Base-by-base conservation (phyloP, 2,888 invertebrate genomes). In the Heliconius charithonia region DNA sequence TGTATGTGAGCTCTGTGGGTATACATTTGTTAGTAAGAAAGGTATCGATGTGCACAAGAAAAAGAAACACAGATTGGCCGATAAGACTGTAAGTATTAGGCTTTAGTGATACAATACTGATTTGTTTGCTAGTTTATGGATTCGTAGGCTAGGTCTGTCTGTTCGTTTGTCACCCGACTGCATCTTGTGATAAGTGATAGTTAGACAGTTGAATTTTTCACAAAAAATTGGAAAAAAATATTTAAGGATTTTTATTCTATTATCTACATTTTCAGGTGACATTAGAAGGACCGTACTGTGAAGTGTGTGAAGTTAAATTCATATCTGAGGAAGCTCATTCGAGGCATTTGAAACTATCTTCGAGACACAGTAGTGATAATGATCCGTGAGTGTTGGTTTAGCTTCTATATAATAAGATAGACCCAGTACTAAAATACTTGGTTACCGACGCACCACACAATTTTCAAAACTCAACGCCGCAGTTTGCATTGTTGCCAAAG, bases 31-130 rank as follows among this genome's bases (percentile, higher is more conserved):
- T 37, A 88, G 88, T 75, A 84, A 85, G 78, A 89, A 89, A 79
- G 89, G 89, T 0, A 86, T 89, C 2, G 87, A 88, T 13, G 86
- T 88, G 4, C 94, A 94, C 80, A 93, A 93, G 86, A 93, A 93
- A 84, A 90, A 91, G 79, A 94, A 93, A 78, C 93, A 93, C 66
- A 80, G 93, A 9, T n/a, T 81, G 29, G 78, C 76, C 0, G 80
- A 81, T 25, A 81, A 80, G 32, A 75, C 51, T 10, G 81, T 81
- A 16, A 80, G 79, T 72, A 27, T 66, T 75, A 51, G 2, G n/a
- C n/a, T 59, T 45, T 41, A 56, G 41, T 41, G 37, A 63, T 51
- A 25, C 71, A 37, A 37, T 37, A 37, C 10, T 10, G 10, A 37
- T 37, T 37, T 37, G n/a, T 37, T 1, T 37, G 10, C 10, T 37